Conservation (phyloP, 2,797 vertebrate genomes). For the Craterocephalus amniculus region DNA sequence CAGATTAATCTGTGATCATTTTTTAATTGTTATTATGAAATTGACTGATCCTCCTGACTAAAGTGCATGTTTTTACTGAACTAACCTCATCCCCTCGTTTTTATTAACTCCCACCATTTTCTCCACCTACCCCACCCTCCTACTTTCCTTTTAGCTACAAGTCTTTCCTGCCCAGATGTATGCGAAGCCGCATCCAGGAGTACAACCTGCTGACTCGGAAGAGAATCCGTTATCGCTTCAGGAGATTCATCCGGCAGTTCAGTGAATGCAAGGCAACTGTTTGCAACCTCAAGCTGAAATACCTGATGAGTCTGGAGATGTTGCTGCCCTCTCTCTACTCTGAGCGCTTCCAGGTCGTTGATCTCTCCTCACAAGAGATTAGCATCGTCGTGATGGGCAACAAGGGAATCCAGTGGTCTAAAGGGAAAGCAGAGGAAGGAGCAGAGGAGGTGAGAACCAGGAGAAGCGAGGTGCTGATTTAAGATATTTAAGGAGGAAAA, state of each 20-base stretch:
- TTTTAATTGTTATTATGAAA: neutral
- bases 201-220: constrained; percentile 96
- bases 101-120: neutral
- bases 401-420: constrained; percentile 90
- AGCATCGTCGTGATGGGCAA: constrained; percentile 91
- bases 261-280: constrained; percentile 90
- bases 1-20: neutral
- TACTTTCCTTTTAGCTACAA: constrained; percentile 87
- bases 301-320: constrained; percentile 94
- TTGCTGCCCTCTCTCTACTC: constrained; percentile 92
- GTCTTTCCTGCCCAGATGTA: constrained; percentile 89
- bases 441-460: constrained; percentile 82
- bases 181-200: constrained; percentile 89
- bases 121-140: neutral
- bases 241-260: constrained; percentile 94
- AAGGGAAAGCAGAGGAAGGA: constrained; percentile 81
- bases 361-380: constrained; percentile 82
- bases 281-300: constrained; percentile 94
- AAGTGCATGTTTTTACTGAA: neutral
- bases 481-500: neutral
- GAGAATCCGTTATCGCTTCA: constrained; percentile 94
- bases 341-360: constrained; percentile 91
- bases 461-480: neutral
- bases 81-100: neutral
- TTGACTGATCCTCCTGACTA: neutral